Base-by-base conservation (phyloP, 2,113 vertebrate species). In the Malurus melanocephalus region DNA sequence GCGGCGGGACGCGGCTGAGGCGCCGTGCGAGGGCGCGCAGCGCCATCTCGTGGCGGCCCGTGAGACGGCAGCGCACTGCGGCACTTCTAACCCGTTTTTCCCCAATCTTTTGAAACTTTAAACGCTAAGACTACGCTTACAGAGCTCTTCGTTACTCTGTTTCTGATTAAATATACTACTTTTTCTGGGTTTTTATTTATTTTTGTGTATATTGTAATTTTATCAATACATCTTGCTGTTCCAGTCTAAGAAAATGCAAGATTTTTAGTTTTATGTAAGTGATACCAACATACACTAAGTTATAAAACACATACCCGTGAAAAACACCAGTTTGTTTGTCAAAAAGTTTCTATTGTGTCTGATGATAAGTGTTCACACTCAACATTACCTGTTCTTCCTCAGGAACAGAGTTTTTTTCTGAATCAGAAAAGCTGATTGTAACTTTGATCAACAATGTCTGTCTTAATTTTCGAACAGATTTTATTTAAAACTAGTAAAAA, bases 21-120 rank as follows among this genome's bases (percentile, higher is more conserved):
- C 35, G 14, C 51, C 4, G 72, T 93, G 17, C 11, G 81, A 97
- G 96, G 95, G 85, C 72, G 33, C 81, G 69, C 96, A 74, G 84
- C 48, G 57, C 96, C 97, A 97, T 96, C 97, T 90, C 8, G 97
- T 94, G 97, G 88, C 22, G 5, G 0, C 1, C 0, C 1, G 9
- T 16, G 16, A 94, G 84, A 89, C 56, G 52, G 93, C 95, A 67
- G 49, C 19, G 19, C 38, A 38, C 38, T 38, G 38, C 38, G 38
- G 38, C 22, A 0, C 12, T 11, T 5, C 52, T 3, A 1, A 16
- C 10, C 7, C 32, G 5, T 0, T 33, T 3, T 9, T 16, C 21
- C 52, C 16, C 9, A 4, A 0, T 8, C 43, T 21, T 4, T 2
- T 3, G 60, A 20, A 33, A 11, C 35, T 48, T 33, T 10, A 17